A percentile compares a stretch with the other conserved stretches of the same genome.
Evolutionary conservation across 2,113 vertebrate species (phyloP).

Genomic region (Columba janthina): DNA sequence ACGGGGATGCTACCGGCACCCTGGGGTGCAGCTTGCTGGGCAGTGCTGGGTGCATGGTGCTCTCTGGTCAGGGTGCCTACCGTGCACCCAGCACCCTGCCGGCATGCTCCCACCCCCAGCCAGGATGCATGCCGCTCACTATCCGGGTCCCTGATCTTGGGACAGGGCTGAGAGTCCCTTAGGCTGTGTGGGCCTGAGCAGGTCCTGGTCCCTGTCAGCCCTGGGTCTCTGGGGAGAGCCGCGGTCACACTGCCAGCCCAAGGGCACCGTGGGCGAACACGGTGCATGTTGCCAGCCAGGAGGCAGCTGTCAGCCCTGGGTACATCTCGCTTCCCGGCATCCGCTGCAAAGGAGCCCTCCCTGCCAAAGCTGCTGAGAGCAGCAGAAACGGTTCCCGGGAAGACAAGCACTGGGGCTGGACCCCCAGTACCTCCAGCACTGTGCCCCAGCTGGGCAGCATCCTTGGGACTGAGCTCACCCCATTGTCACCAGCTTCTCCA

Average conservation of each 20-base stretch:
- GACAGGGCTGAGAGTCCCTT: not conserved
- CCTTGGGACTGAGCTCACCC: not conserved
- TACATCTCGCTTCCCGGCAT: conserved; percentile 44
- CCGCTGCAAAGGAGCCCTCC: conserved; percentile 52
- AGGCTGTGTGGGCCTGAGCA: not conserved
- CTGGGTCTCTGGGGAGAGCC: not conserved
- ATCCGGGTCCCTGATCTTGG: not conserved
- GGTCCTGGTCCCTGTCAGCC: not conserved
- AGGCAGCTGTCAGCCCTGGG: conserved; percentile 60
- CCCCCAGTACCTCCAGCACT: not conserved
- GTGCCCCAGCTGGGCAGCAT: not conserved
- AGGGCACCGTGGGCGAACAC: not conserved
- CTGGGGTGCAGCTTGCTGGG: not conserved
- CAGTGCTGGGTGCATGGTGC: not conserved
- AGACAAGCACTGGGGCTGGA: not conserved
- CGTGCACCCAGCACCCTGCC: not conserved
- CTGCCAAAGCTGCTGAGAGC: conserved; percentile 65
- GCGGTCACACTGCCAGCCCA: not conserved
- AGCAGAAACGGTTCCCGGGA: conserved; percentile 52
- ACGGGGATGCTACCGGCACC: not conserved
- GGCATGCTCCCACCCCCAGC: not conserved
- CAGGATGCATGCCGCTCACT: not conserved
- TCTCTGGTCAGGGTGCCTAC: not conserved
- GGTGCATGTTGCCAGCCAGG: not conserved
- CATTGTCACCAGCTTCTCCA: not conserved